Evolutionary conservation across 2,113 vertebrate genomes (phyloP).

Genomic region (Terrapene triunguis): DNA sequence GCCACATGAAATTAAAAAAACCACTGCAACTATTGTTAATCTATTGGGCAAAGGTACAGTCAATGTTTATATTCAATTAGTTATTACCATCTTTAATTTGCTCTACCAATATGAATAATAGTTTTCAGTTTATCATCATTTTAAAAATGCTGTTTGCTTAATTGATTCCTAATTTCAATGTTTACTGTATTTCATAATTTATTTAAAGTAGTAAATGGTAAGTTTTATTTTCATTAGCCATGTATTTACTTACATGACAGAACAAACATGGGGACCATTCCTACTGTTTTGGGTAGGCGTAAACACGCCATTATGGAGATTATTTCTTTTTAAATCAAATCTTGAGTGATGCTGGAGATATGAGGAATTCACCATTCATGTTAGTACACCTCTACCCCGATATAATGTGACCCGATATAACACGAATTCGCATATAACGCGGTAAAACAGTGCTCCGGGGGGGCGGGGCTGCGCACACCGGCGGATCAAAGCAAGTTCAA

Average conservation of each 20-base stretch:
- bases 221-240: fast-evolving
- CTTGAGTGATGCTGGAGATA: fast-evolving
- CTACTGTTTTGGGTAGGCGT: neutral
- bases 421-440: no score
- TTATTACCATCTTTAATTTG: neutral
- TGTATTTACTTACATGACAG: neutral
- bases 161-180: neutral
- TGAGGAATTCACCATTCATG: neutral
- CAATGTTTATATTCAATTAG: neutral
- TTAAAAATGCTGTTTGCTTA: neutral
- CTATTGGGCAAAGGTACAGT: neutral
- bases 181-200: fast-evolving
- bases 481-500: no score
- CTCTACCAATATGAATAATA: neutral
- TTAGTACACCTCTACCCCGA: no score
- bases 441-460: no score
- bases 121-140: fast-evolving
- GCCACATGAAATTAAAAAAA: neutral
- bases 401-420: no score
- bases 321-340: neutral
- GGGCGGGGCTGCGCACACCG: no score
- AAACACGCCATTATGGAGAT: no score
- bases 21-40: neutral
- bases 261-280: fast-evolving
- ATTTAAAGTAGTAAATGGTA: fast-evolving